phyloP scores from a whole-genome alignment of 2,797 vertebrate species.

The Tenualosa thibaudeaui region DNA sequence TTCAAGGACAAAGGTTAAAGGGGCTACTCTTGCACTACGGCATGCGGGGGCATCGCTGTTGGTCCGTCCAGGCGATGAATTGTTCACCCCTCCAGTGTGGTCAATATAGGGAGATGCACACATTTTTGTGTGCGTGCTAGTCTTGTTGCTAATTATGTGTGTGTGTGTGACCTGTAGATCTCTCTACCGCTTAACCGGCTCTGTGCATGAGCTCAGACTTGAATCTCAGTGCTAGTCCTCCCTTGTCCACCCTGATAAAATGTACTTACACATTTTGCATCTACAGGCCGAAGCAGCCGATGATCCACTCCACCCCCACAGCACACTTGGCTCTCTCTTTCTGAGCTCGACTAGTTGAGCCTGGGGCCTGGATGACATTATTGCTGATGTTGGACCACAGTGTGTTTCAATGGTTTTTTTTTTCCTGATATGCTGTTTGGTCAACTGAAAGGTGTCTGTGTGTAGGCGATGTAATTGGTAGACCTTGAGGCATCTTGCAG shows the following conservation, averaged over 20 bases:
- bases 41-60: slow-evolving; percentile 19
- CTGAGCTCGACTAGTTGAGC: slow-evolving; percentile 44
- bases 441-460: slow-evolving; percentile 68
- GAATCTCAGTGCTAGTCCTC: not conserved
- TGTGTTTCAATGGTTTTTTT: slow-evolving; percentile 48
- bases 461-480: slow-evolving; percentile 64
- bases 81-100: not conserved
- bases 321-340: not conserved
- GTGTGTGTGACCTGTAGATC: slow-evolving; percentile 15
- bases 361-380: slow-evolving; percentile 51
- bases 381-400: slow-evolving; percentile 55
- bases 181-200: slow-evolving; percentile 27
- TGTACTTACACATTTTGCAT: slow-evolving; percentile 11
- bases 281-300: slow-evolving; percentile 41
- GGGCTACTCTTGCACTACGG: slow-evolving; percentile 17
- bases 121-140: not conserved
- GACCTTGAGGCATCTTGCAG: slow-evolving; percentile 48
- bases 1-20: slow-evolving; percentile 4
- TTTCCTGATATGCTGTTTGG: slow-evolving; percentile 54
- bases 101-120: not conserved
- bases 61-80: slow-evolving; percentile 2
- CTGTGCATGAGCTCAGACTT: slow-evolving; percentile 45
- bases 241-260: not conserved
- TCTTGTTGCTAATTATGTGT: not conserved
- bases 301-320: not conserved